Evolutionary conservation across 2,113 vertebrate species (phyloP).

Genomic region (Python bivittatus): DNA sequence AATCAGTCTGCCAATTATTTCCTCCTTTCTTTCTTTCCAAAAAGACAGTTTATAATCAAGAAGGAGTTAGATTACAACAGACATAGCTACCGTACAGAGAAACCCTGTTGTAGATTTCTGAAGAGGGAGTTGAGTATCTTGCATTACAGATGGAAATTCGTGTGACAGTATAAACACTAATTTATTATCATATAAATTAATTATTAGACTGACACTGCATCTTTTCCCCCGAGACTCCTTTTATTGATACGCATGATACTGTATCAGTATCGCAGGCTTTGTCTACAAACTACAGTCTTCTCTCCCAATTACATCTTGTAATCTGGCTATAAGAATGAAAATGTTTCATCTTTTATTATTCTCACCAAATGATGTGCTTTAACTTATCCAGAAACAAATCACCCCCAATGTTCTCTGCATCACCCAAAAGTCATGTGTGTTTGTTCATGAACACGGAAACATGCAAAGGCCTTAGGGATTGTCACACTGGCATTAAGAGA

Average conservation of each 20-base stretch:
- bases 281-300: neutral
- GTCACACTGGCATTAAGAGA: neutral
- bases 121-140: neutral
- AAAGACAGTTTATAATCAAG: neutral
- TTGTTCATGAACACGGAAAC: neutral
- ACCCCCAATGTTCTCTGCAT: neutral
- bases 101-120: neutral
- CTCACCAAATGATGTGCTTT: neutral
- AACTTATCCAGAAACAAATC: neutral
- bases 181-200: neutral
- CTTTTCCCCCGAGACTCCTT: neutral
- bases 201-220: neutral
- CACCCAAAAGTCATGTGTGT: neutral
- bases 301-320: neutral
- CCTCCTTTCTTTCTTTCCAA: neutral
- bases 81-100: neutral
- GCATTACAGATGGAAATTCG: neutral
- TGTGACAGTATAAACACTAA: neutral
- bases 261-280: neutral
- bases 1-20: neutral
- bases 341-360: neutral
- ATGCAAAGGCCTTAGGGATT: neutral
- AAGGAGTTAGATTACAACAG: neutral
- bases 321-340: neutral
- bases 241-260: neutral